Evolutionary conservation across 2,888 invertebrate species (phyloP), one percentile per base, ranked within the genome.

Genomic region (Apamea monoglypha): DNA sequence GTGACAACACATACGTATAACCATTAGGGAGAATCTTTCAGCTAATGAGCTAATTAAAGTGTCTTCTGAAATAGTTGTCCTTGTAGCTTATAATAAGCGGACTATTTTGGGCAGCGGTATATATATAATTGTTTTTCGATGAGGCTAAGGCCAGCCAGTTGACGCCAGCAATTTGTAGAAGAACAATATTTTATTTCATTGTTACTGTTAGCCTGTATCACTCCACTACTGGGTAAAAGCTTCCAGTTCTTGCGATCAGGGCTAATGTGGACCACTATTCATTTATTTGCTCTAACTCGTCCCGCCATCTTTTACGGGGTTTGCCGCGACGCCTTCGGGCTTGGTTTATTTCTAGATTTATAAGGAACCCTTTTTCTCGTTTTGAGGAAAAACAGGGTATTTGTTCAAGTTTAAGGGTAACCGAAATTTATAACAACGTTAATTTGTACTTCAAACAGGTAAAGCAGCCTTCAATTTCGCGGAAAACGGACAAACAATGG

Each of bases 401-500:
- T 47, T 36, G 53, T 47, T 29, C 61, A 32, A 40, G 16, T 40
- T 16, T 70, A 16, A 16, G 3, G 16, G 1, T 18, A n/a, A 16
- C 21, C 1, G 14, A 76, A 29, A 18, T 53, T 2, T 50, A 29
- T n/a, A 53, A 32, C 29, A 66, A 32, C 18, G 12, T 16, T 47
- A 14, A 16, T 73, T 14, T 47, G n/a, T 64, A 40, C 32, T 53
- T 47, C 18, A 18, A 64, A 59, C 32, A 72, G 1, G 25, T 25
- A 53, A 16, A 64, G 25, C 32, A 64, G 56, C 6, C 36, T 61
- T 50, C n/a, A 66, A 44, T 36, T 77, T 69, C n/a, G 16, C 1
- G 47, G 71, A 72, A 82, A 83, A 69, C 53, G 67, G 36, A 72
- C 12, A 32, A 63, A 40, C n/a, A 74, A 32, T 68, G 18, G 0